Conservation (phyloP, 2,113 vertebrate species). For the Edolisoma coerulescens region DNA sequence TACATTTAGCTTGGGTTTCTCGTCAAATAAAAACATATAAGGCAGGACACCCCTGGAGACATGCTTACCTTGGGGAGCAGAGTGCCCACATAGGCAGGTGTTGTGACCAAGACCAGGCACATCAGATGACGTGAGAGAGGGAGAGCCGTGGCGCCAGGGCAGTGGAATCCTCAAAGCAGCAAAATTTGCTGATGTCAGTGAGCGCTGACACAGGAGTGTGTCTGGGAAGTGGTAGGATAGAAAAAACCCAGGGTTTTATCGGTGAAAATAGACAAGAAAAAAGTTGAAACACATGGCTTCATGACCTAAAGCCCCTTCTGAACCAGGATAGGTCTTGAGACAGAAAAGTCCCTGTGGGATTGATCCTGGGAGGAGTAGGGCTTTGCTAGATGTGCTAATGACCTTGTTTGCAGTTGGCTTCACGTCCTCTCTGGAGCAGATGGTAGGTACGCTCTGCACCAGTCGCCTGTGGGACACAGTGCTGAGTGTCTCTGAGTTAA, state of each 20-base stretch:
- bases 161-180: background rate
- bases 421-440: background rate
- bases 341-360: background rate
- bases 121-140: background rate
- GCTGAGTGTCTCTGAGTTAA: background rate
- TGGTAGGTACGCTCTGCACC: background rate
- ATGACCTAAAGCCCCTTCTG: background rate
- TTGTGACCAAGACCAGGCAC: background rate
- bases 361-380: background rate
- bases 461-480: background rate
- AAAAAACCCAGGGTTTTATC: background rate
- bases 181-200: background rate
- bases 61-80: background rate
- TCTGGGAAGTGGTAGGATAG: background rate
- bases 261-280: background rate
- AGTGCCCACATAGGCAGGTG: background rate
- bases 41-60: background rate
- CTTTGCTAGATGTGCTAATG: background rate
- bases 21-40: fast-evolving
- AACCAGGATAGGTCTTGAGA: background rate
- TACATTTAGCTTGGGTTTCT: background rate
- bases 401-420: background rate
- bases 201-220: background rate
- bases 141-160: background rate
- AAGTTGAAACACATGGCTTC: background rate